phyloP scores from a whole-genome alignment of 2,797 vertebrate species.

The Tokudaia tokunoshimensis region DNA sequence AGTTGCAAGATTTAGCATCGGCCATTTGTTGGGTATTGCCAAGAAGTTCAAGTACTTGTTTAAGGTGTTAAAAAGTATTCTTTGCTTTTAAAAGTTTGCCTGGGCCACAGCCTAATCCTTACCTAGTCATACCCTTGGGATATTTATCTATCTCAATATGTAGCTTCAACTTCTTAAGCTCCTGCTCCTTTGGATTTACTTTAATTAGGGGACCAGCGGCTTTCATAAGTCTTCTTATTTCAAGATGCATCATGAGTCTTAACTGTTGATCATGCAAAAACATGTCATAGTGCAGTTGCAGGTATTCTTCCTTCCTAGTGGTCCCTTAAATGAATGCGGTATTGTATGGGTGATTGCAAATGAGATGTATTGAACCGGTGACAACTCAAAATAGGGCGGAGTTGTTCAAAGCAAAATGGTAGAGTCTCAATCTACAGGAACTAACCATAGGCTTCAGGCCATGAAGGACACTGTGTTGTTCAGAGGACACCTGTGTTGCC shows the following conservation, averaged over 20 bases:
- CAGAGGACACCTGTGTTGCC: not conserved
- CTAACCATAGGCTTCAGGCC: not conserved
- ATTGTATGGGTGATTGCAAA: not conserved
- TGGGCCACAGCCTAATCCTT: not conserved
- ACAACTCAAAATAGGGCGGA: not conserved
- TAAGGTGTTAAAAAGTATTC: not conserved
- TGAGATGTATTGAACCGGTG: not conserved
- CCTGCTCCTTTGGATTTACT: constrained; percentile 13
- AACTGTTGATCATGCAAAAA: not conserved
- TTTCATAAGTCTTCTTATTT: not conserved
- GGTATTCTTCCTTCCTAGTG: constrained; percentile 11
- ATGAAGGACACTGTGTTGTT: not conserved
- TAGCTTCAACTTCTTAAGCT: constrained; percentile 28
- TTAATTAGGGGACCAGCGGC: not conserved
- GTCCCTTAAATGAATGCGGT: not conserved
- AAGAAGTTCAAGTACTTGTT: constrained; percentile 50
- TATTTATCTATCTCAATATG: too few species aligned
- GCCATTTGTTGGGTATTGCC: not conserved
- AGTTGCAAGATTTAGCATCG: constrained; percentile 38
- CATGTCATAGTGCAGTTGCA: not conserved
- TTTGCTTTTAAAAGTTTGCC: not conserved
- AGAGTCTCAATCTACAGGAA: not conserved
- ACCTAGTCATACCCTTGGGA: not conserved
- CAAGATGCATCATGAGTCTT: not conserved
- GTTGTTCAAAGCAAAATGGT: constrained; percentile 17